phyloP scores from a whole-genome alignment of 2,888 invertebrate genomes.

The Stenolophus ochropezus region DNA sequence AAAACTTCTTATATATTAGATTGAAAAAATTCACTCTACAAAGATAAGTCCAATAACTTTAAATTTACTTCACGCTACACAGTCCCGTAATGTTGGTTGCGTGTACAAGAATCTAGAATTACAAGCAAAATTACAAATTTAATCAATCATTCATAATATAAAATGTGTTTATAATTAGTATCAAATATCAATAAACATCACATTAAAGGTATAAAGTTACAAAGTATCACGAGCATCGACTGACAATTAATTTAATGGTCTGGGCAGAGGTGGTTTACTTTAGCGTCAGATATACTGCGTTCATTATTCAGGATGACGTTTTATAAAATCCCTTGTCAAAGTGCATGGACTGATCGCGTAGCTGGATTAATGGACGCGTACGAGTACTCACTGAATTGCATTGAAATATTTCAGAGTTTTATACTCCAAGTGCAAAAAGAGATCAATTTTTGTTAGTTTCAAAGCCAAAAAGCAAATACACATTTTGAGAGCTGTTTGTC shows the following conservation, averaged over 20 bases:
- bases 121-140: too few species aligned
- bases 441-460: neutral
- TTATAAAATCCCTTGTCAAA: constrained; percentile 51
- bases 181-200: constrained; percentile 1
- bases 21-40: too few species aligned
- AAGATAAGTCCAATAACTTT: too few species aligned
- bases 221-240: neutral
- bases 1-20: too few species aligned
- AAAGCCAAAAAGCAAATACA: neutral
- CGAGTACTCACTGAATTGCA: neutral
- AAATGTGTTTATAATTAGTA: neutral
- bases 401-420: neutral
- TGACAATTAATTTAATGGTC: constrained; percentile 36
- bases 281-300: constrained; percentile 38
- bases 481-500: neutral
- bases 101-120: neutral
- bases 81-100: neutral
- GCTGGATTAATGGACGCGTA: constrained; percentile 29
- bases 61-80: too few species aligned
- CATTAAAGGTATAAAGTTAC: neutral
- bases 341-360: constrained; percentile 10
- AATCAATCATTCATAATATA: neutral
- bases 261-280: neutral
- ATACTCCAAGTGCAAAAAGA: neutral
- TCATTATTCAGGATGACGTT: constrained; percentile 43